Conservation (phyloP, 2,888 invertebrate species). For the Nematopogon swammerdamellus region DNA sequence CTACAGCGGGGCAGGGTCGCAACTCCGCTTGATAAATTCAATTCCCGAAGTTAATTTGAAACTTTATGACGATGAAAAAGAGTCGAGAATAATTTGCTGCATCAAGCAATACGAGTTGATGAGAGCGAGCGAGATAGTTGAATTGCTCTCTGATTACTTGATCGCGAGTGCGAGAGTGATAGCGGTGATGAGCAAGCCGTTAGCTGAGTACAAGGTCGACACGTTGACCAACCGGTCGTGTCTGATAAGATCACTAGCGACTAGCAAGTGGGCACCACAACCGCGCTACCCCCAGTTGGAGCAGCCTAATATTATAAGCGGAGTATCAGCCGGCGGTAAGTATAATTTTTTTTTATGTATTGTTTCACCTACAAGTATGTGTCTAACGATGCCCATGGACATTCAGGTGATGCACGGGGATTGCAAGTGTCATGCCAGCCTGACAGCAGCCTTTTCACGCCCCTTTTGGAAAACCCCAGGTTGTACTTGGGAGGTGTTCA, state of each 20-base stretch:
- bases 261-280: constrained; percentile 17
- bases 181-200: constrained; percentile 31
- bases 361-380: no score
- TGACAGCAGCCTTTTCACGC: no score
- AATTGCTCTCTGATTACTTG: constrained; percentile 27
- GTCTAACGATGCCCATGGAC: no score
- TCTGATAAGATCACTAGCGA: constrained; percentile 26
- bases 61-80: constrained; percentile 23
- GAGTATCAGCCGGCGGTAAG: constrained; percentile 46
- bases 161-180: constrained; percentile 25
- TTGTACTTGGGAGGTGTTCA: no score
- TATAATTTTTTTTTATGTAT: constrained; percentile 1
- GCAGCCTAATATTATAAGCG: constrained; percentile 47
- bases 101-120: constrained; percentile 35
- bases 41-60: constrained; percentile 26
- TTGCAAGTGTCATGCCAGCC: no score
- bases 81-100: constrained; percentile 28
- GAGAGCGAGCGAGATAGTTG: constrained; percentile 33
- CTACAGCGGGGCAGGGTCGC: constrained; percentile 17
- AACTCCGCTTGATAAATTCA: constrained; percentile 24
- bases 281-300: constrained; percentile 30
- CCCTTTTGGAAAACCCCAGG: no score
- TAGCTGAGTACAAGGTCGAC: constrained; percentile 33
- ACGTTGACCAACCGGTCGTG: constrained; percentile 19
- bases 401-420: no score